Evolutionary conservation across 2,113 vertebrate genomes (phyloP), one percentile per base, ranked within the genome.

Genomic region (Equus quagga): DNA sequence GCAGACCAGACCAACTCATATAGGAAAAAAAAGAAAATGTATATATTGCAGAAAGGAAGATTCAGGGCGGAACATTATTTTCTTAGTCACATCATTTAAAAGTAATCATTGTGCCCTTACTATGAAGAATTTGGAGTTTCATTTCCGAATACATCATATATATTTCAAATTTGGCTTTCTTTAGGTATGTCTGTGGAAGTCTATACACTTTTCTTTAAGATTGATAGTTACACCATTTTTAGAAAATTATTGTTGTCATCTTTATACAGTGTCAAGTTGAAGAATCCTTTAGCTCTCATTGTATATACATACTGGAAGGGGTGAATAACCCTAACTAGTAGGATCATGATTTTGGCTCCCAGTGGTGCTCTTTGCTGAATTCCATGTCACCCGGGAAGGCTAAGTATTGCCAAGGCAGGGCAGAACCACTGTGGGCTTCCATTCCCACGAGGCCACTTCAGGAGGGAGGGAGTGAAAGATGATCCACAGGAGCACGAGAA

Each of bases 131-230:
- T 56, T 86, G 12, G 26, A 78, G 4, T 80, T 60, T 78, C 14
- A 23, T 44, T 64, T 54, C 72, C 70, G 33, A 67, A 64, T 41
- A 60, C 0, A 46, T 6, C 60, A 12, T 26, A 17, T 72, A 36
- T 41, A 62, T 78, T 91, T 89, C 36, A 89, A 62, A 65, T 83
- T 86, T 92, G 31, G 1, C 87, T 82, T 93, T 89, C 44, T 86
- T 4, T 91, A 80, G 51, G 13, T n/a, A 24, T 21, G 0, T 69
- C 23, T 89, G 31, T 69, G 65, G 51, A 80, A 65, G 33, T 54
- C 23, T 41, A 70, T 18, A 81, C 0, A 31, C 0, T 89, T 95
- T 92, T 81, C 26, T 83, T 69, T 44, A 36, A 82, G 23, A 73
- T 8, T 67, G 51, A 62, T 33, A n/a, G 7, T 56, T 85, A 15